Conservation (phyloP, 2,113 vertebrate genomes). For the Falco punctatus region DNA sequence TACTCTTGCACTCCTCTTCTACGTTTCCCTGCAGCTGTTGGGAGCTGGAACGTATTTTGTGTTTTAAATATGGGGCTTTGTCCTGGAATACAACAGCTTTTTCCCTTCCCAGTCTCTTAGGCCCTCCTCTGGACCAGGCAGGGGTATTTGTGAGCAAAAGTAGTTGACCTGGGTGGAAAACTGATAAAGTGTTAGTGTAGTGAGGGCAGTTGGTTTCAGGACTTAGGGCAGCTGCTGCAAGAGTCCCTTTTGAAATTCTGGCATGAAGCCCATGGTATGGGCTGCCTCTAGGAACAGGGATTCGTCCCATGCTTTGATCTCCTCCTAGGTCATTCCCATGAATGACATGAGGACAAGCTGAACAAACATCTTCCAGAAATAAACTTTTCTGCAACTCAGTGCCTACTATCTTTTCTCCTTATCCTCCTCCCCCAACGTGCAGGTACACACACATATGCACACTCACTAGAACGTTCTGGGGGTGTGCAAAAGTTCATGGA, state of each 20-base stretch:
- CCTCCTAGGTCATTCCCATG: neutral
- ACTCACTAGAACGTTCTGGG: neutral
- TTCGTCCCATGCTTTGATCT: neutral
- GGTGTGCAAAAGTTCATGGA: neutral
- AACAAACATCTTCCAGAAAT: neutral
- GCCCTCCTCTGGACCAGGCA: neutral
- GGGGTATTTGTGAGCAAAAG: neutral
- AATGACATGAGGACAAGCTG: neutral
- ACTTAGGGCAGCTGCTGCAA: neutral
- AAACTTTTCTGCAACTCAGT: neutral
- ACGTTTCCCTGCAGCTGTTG: neutral
- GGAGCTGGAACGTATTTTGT: neutral
- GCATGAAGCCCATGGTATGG: neutral
- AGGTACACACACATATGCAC: accelerated
- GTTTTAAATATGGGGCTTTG: neutral
- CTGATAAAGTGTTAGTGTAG: accelerated
- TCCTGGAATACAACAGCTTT: neutral
- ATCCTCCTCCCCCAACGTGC: accelerated
- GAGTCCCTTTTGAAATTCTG: neutral
- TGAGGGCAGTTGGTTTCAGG: neutral
- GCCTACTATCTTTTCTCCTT: neutral
- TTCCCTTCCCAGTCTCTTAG: neutral
- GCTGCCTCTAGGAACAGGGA: neutral
- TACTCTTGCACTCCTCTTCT: neutral
- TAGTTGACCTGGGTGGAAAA: neutral